Evolutionary conservation across 2,113 vertebrate species (phyloP).

Genomic region (Ailurus styani): DNA sequence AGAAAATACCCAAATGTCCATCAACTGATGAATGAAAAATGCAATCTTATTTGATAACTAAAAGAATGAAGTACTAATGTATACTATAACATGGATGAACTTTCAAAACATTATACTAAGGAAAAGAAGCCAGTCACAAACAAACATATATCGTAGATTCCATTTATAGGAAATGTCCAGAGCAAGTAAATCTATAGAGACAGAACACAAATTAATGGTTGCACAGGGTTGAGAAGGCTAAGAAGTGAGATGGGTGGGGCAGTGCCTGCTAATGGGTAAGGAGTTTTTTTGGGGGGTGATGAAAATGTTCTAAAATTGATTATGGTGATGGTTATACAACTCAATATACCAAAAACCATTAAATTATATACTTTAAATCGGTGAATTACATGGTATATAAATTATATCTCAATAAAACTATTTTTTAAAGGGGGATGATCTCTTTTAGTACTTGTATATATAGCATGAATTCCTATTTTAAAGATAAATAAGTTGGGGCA

Average conservation of each 20-base stretch:
- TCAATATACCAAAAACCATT: neutral
- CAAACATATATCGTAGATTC: neutral
- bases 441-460: neutral
- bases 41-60: neutral
- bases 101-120: neutral
- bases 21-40: neutral
- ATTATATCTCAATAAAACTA: neutral
- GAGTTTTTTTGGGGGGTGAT: neutral
- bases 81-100: neutral
- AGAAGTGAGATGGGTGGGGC: neutral
- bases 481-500: neutral
- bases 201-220: neutral
- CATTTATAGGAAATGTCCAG: neutral
- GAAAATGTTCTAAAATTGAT: slow-evolving; percentile 32
- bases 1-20: slow-evolving; percentile 1
- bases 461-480: neutral
- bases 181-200: neutral
- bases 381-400: neutral
- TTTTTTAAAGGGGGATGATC: neutral
- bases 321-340: neutral
- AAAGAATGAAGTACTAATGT: neutral
- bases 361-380: neutral
- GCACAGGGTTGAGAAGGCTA: neutral
- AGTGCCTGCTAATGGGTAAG: neutral
- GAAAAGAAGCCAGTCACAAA: neutral